Conservation (phyloP, 2,888 invertebrate genomes). For the Euclidia mi region DNA sequence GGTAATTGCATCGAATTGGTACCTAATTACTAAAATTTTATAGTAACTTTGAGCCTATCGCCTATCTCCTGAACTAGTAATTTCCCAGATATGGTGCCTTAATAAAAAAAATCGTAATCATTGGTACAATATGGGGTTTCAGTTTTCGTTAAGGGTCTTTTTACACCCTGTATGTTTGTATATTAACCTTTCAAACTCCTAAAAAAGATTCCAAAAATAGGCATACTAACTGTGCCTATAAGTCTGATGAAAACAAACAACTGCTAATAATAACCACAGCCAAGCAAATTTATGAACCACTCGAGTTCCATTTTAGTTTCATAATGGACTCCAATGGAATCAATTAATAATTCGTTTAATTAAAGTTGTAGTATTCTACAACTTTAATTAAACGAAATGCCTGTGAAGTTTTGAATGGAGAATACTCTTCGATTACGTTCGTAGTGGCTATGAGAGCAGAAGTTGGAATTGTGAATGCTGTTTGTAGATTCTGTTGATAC, state of each 20-base stretch:
- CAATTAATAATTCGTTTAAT: conserved; percentile 66
- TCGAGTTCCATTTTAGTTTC: conserved; percentile 44
- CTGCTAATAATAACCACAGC: conserved; percentile 15
- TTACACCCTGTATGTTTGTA: no score
- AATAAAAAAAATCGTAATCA: no score
- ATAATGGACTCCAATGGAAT: conserved; percentile 46
- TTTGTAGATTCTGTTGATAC: conserved; percentile 19
- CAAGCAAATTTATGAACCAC: conserved; percentile 26
- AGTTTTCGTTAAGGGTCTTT: no score
- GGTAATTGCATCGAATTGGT: no score
- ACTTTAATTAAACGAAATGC: conserved; percentile 63
- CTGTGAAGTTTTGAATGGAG: conserved; percentile 50
- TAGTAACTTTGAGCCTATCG: no score
- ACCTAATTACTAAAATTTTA: no score
- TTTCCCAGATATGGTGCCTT: no score
- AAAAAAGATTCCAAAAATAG: no score
- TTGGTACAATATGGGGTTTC: no score
- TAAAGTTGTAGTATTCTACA: conserved; percentile 62
- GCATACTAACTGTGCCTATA: not conserved
- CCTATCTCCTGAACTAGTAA: no score
- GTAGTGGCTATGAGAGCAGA: conserved; percentile 13
- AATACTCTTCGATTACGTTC: conserved; percentile 34
- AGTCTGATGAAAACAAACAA: not conserved
- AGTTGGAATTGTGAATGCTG: conserved; percentile 18
- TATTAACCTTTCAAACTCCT: no score